phyloP scores from a whole-genome alignment of 2,888 invertebrate species.

The Volucella zonaria region DNA sequence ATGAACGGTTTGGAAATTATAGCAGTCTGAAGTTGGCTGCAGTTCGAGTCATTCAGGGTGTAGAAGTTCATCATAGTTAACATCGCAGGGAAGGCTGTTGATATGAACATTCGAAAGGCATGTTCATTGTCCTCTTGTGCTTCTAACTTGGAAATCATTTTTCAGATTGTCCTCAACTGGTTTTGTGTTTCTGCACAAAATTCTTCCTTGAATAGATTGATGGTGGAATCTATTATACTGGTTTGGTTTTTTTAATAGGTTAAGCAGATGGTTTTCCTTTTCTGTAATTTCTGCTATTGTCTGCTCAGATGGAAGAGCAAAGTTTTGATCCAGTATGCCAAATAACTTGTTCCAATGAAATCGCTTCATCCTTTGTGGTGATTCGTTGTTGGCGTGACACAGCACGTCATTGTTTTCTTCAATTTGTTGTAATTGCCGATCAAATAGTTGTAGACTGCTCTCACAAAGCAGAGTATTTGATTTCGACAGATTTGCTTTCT shows the following conservation, averaged over 20 bases:
- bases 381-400: slow-evolving; percentile 4
- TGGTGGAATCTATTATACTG: too few species aligned
- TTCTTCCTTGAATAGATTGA: too few species aligned
- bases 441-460: slow-evolving; percentile 6
- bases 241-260: too few species aligned
- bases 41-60: too few species aligned
- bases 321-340: slow-evolving; percentile 4
- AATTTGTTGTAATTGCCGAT: slow-evolving; percentile 6
- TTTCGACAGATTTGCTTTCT: not conserved
- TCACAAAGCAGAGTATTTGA: slow-evolving; percentile 10
- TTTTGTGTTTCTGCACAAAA: too few species aligned
- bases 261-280: not conserved
- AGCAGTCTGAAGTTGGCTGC: too few species aligned
- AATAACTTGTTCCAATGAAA: slow-evolving; percentile 3
- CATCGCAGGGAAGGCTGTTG: not conserved
- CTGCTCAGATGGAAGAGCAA: not conserved
- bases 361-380: not conserved
- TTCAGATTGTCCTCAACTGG: not conserved
- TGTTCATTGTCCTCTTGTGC: not conserved
- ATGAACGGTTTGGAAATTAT: too few species aligned
- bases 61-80: slow-evolving; percentile 7
- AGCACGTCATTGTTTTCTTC: slow-evolving; percentile 2
- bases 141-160: not conserved
- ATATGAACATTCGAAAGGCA: slow-evolving; percentile 5
- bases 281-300: slow-evolving; percentile 7